Conservation (phyloP, 53 echinoderm and acorn worm genomes). For the Antedon mediterranea region DNA sequence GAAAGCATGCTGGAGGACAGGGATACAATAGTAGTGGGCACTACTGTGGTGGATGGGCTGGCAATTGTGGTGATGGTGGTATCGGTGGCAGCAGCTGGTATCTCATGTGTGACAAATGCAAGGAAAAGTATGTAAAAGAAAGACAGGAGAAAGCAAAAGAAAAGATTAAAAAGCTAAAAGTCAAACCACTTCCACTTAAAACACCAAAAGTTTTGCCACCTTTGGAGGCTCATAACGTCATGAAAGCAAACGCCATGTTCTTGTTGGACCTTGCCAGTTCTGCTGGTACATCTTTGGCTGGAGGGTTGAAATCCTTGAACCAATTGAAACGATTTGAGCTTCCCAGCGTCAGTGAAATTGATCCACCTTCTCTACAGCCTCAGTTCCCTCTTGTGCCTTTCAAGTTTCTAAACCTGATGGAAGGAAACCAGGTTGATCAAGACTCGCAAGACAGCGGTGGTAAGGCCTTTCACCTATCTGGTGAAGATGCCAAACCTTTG, state of each 20-base stretch:
- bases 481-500: neutral
- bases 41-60: conserved; percentile 87
- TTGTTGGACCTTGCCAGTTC: conserved; percentile 82
- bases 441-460: neutral
- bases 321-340: conserved; percentile 67
- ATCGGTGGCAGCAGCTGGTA: conserved; percentile 77
- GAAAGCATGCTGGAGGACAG: conserved; percentile 69
- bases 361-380: conserved; percentile 17
- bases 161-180: conserved; percentile 46
- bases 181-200: conserved; percentile 62
- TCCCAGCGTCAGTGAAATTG: conserved; percentile 67
- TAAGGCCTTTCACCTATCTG: neutral
- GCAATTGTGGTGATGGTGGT: conserved; percentile 76
- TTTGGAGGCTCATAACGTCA: conserved; percentile 84
- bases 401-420: conserved; percentile 52
- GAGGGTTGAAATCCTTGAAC: conserved; percentile 32
- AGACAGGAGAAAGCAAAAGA: conserved; percentile 80
- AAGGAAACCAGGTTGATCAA: conserved; percentile 1
- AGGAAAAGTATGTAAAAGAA: conserved; percentile 78
- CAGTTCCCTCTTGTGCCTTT: conserved; percentile 65
- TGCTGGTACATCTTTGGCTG: conserved; percentile 47
- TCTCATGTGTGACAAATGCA: conserved; percentile 84
- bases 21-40: conserved; percentile 94
- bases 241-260: conserved; percentile 95
- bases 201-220: conserved; percentile 68